Conservation (phyloP, 1,140 invertebrate genomes). For the Holotrichia oblita region DNA sequence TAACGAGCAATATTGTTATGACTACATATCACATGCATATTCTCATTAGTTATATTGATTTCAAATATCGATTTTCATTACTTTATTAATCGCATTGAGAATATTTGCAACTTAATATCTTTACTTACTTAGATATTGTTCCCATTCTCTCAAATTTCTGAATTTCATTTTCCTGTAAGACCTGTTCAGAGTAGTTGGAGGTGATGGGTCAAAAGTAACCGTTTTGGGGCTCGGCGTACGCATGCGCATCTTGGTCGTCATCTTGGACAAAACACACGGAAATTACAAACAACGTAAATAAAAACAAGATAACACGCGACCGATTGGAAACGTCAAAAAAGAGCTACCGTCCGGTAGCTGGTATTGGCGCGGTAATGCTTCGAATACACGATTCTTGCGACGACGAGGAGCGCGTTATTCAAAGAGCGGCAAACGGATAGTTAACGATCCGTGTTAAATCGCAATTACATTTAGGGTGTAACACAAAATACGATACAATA, state of each 20-base stretch:
- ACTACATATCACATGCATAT: not conserved
- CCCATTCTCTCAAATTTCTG: conserved; percentile 55
- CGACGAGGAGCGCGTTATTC: not conserved
- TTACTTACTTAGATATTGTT: conserved; percentile 59
- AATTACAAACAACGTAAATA: conserved; percentile 27
- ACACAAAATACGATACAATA: not conserved
- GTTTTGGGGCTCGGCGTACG: conserved; percentile 60
- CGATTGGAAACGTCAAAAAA: not conserved
- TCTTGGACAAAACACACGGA: conserved; percentile 42
- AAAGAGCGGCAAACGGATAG: conserved; percentile 10
- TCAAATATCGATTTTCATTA: too few species aligned
- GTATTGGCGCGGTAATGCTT: not conserved
- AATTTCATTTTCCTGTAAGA: conserved; percentile 49
- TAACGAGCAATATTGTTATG: not conserved
- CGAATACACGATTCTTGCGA: not conserved
- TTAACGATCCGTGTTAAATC: not conserved
- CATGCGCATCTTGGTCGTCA: conserved; percentile 56
- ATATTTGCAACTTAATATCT: too few species aligned
- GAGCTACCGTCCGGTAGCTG: not conserved
- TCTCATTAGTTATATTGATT: too few species aligned
- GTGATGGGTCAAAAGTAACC: conserved; percentile 59
- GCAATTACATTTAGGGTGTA: conserved; percentile 24
- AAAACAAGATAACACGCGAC: conserved; percentile 2
- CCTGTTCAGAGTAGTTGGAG: conserved; percentile 53
- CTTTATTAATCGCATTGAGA: too few species aligned